phyloP scores from a whole-genome alignment of 2,797 vertebrate species.

The Strix occidentalis region DNA sequence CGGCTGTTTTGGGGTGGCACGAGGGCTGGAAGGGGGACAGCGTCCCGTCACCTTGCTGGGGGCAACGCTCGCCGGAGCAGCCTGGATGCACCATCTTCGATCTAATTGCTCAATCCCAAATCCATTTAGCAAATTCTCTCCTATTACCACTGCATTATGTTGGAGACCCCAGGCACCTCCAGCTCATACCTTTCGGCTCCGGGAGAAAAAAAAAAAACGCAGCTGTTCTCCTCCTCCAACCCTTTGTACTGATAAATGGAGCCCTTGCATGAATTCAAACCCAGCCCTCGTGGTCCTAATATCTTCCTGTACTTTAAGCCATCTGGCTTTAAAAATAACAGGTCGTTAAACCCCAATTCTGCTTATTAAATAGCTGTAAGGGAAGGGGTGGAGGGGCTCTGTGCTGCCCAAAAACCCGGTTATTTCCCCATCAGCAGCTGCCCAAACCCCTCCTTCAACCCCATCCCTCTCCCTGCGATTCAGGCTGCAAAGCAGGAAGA shows the following conservation, averaged over 20 bases:
- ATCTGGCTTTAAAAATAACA: conserved; percentile 21
- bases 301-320: neutral
- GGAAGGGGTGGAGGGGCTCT: neutral
- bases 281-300: neutral
- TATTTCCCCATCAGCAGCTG: neutral
- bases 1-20: rapidly evolving
- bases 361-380: neutral
- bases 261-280: neutral
- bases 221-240: conserved; percentile 9
- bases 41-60: neutral
- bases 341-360: neutral
- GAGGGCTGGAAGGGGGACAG: neutral
- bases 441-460: neutral
- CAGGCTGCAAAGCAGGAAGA: neutral
- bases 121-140: conserved; percentile 11
- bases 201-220: neutral
- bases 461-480: neutral
- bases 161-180: neutral
- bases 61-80: neutral
- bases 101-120: neutral
- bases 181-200: neutral
- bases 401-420: neutral
- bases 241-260: conserved; percentile 13
- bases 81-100: neutral
- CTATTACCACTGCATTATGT: neutral